Base-by-base conservation (phyloP, 2,113 vertebrate genomes). In the Neotragus pygmaeus region DNA sequence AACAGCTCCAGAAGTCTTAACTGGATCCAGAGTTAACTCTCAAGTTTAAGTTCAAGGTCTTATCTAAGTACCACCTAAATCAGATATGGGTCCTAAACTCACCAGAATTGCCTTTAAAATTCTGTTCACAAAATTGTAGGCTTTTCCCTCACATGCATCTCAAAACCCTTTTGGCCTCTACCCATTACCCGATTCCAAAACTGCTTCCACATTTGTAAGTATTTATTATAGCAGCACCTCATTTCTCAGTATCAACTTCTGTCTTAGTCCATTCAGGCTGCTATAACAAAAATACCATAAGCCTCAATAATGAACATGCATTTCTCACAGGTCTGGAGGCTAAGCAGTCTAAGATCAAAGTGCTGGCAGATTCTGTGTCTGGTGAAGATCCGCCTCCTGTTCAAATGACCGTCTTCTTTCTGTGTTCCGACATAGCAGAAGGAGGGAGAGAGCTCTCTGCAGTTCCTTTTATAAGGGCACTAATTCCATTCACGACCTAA, bases 321-420 rank as follows among this genome's bases (percentile, higher is more conserved):
- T 36, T 36, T 88, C 23, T 66, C 62, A 66, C 33, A 51, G 8
- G 49, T 81, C 45, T 36, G 23, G 5, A 87, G 45, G 33, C 60
- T 66, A 30, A 23, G 47, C 64, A 51, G 7, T 49, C 30, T 33
- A 87, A 87, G 84, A 51, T 66, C 21, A 49, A 86, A 47, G 45
- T 66, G 13, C 60, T 47, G 45, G 12, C 30, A 49, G 60, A n/a
- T 36, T 66, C 45, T 3, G 7, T 83, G n/a, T 82, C 81, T 83
- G 23, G n/a, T 57, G 23, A 57, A 25, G 21, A 39, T 25, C 13
- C 0, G 0, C n/a, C n/a, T 57, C 60, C 45, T 87, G 13, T 27
- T 87, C 85, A 51, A 33, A 36, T 83, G 81, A 57, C 23, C 28
- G 7, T 57, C 53, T 83, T 83, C 51, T 83, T 39, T 25, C 51